These are phyloP conservation scores for Heterotilapia buettikoferi DNA, from an alignment of 2,113 vertebrate species.

Conservation along the genomic window DNA sequence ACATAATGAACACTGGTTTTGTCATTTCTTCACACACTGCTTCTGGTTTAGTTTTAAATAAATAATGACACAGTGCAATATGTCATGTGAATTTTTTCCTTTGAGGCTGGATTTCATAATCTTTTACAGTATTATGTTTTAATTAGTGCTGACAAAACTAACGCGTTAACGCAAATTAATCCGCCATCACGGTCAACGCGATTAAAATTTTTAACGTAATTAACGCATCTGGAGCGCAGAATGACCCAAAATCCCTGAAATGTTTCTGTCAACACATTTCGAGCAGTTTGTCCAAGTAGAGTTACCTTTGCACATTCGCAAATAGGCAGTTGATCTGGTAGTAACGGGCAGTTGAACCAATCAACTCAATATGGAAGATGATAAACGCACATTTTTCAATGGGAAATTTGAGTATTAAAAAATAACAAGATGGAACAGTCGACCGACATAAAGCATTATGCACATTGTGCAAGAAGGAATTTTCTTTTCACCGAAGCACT, in stretches of 20 bases:
- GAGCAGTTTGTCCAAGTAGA: not conserved
- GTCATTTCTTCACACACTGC: not conserved
- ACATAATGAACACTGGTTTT: not conserved
- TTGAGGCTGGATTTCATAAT: not conserved
- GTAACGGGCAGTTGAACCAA: not conserved
- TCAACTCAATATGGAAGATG: not conserved
- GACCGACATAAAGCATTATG: not conserved
- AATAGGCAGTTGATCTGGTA: fast-evolving
- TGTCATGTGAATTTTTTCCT: not conserved
- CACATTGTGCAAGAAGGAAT: not conserved
- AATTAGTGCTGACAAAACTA: not conserved
- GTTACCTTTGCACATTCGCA: fast-evolving
- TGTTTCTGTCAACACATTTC: not conserved
- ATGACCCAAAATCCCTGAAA: not conserved
- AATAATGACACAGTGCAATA: not conserved
- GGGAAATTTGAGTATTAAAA: not conserved
- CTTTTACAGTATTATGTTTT: not conserved
- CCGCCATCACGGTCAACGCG: fast-evolving
- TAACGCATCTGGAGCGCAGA: fast-evolving
- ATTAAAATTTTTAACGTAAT: fast-evolving
- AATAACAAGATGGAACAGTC: not conserved
- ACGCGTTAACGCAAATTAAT: not conserved
- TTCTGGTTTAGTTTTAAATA: not conserved
- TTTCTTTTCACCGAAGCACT: fast-evolving
- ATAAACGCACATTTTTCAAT: not conserved